Conservation (phyloP, 1,140 invertebrate species). For the Calephelis virginiensis region DNA sequence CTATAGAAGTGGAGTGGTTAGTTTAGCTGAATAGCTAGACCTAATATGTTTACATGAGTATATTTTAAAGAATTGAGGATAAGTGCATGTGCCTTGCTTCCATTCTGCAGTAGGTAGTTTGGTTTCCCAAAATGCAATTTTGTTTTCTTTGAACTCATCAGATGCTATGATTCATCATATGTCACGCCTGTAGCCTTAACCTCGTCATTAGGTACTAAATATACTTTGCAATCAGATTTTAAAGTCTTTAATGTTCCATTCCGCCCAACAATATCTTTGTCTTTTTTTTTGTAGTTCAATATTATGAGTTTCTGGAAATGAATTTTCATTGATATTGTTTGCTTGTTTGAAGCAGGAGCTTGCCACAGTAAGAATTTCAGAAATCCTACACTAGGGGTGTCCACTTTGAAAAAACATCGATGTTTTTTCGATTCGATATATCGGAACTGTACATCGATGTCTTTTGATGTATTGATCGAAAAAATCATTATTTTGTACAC, state of each 20-base stretch:
- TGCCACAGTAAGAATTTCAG: too few relatives aligned
- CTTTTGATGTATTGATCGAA: neutral
- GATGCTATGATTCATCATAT: slow-evolving; percentile 4
- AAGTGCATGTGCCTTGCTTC: neutral
- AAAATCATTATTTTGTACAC: too few relatives aligned
- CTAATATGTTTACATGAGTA: neutral
- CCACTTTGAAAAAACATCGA: slow-evolving; percentile 14
- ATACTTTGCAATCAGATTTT: slow-evolving; percentile 5
- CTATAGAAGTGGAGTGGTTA: neutral
- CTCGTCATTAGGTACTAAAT: neutral
- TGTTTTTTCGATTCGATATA: slow-evolving; percentile 7
- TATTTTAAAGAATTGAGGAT: neutral
- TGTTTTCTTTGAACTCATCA: slow-evolving; percentile 1
- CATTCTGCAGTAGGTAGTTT: neutral
- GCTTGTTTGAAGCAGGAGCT: too few relatives aligned
- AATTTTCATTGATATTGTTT: too few relatives aligned
- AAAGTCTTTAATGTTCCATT: neutral
- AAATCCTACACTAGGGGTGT: neutral
- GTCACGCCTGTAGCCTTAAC: neutral
- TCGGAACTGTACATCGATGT: neutral
- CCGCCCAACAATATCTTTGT: neutral
- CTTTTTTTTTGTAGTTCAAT: neutral
- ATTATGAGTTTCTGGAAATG: neutral
- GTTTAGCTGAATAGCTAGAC: neutral
- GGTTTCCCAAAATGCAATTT: neutral